phyloP scores from a whole-genome alignment of 1,140 invertebrate genomes.

The Aethina tumida region DNA sequence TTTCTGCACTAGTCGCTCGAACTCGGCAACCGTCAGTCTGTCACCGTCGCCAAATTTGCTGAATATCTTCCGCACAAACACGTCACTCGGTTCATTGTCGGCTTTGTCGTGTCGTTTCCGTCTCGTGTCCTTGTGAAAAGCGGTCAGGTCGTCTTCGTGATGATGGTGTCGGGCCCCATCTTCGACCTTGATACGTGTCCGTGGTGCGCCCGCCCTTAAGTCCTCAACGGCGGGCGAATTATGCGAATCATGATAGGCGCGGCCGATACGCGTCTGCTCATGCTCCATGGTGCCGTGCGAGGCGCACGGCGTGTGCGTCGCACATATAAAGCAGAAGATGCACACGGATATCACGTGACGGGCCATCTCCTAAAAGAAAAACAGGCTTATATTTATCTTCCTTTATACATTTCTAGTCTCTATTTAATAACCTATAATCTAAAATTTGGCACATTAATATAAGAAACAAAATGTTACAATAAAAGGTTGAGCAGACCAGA shows the following conservation, averaged over 20 bases:
- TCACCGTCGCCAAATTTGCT: constrained; percentile 44
- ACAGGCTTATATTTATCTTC: no score
- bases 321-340: constrained; percentile 66
- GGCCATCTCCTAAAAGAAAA: constrained; percentile 33
- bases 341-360: constrained; percentile 61
- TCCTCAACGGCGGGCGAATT: constrained; percentile 11
- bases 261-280: constrained; percentile 17
- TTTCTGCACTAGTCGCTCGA: constrained; percentile 52
- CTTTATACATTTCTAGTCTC: no score
- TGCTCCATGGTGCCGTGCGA: constrained; percentile 43
- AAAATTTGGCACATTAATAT: no score
- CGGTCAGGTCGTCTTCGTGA: constrained; percentile 4
- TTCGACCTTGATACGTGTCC: constrained; percentile 26
- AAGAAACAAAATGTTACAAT: no score
- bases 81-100: constrained; percentile 8
- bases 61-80: constrained; percentile 38
- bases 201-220: constrained; percentile 15
- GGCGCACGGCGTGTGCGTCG: constrained; percentile 58
- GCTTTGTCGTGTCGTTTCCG: constrained; percentile 6
- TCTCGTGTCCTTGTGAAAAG: constrained; percentile 4
- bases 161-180: constrained; percentile 20
- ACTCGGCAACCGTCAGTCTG: constrained; percentile 53
- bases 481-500: no score
- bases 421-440: no score
- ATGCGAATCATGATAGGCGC: constrained; percentile 21